Evolutionary conservation across 2,888 invertebrate genomes (phyloP), one percentile per base, ranked within the genome.

Genomic region (Gryllus longicercus): DNA sequence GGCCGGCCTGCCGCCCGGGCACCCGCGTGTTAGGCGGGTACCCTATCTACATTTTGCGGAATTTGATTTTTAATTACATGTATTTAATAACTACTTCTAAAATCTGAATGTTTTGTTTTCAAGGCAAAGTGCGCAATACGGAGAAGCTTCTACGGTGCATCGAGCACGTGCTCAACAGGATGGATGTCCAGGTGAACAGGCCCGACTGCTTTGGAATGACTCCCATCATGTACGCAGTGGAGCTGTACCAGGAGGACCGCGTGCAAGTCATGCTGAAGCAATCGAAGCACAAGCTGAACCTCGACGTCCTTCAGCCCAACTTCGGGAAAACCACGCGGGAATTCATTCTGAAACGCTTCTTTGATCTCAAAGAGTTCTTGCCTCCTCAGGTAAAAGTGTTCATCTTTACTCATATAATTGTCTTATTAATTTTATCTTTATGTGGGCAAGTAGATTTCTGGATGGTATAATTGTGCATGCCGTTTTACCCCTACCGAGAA

Each of bases 191-290:
- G 25, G 76, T 76, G 25, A 76, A 76, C 76, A n/a, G 38, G 10
- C 76, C 76, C 38, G 76, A 76, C 25, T 23, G 21, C 16, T 38
- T 76, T 2, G 76, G 76, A 8, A 76, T 23, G 25, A 76, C 76
- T 11, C 76, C 76, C 76, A 38, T 76, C 76, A 76, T 76, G 76
- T 38, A 76, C 25, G 38, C 76, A 10, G 38, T 76, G 16, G 76
- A 76, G 25, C n/a, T 76, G 76, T 25, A 76, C 25, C 23, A 23
- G 11, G 76, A 76, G 38, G 76, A 76, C 25, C 76, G 76, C 10
- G 25, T 76, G 16, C 23, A 76, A 23, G 38, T 76, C 76, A 76
- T 76, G 25, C 38, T 76, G 21, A 23, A 38, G 11, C 76, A 76
- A 16, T 11, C 23, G 23, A 76, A 76, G 25, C 76, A 76, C 76